Evolutionary conservation across 2,797 vertebrate species (phyloP), one percentile per base, ranked within the genome.

Genomic region (Antennarius maculatus): DNA sequence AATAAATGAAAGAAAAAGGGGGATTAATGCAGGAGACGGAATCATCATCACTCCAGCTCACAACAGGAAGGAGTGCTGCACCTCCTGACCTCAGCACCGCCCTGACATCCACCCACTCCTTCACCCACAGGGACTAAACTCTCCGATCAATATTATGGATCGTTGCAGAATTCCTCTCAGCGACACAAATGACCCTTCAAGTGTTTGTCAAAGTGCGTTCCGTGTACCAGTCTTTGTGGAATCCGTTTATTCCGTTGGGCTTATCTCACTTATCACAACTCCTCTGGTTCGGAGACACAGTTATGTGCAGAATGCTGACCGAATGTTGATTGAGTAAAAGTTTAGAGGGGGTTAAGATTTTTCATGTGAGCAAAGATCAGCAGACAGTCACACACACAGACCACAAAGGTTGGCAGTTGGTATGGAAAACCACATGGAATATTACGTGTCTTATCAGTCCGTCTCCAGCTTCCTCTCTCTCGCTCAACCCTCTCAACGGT

Each of bases 31-130:
- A 14, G 37, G 29, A 46, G 51, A 50, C 50, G 62, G 66, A 59
- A 42, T 43, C 67, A 45, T 60, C 45, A 47, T 74, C 77, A 27
- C 52, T 50, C 71, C 74, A 61, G 69, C 52, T 31, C 8, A 87
- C 88, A 89, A 78, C 82, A 81, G 68, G 51, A 86, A 76, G 61
- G 15, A 68, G 42, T 54, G 79, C 74, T 60, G 59, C 10, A 16
- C 41, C 27, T 71, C 72, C 23, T 13, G 31, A 49, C 62, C 46
- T 47, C 58, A 31, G 39, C 17, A 63, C 52, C 48, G 2, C 62
- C n/a, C 57, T 46, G 5, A 53, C 34, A 37, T 51, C 57, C 4
- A 5, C 14, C 41, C 54, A 47, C 57, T 61, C n/a, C 52, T n/a
- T 56, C 12, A 43, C 0, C 46, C 3, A 51, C 2, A 66, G 18